These are phyloP conservation scores for Callorhinus ursinus DNA, from an alignment of 2,113 vertebrate species.

Conservation along the genomic window DNA sequence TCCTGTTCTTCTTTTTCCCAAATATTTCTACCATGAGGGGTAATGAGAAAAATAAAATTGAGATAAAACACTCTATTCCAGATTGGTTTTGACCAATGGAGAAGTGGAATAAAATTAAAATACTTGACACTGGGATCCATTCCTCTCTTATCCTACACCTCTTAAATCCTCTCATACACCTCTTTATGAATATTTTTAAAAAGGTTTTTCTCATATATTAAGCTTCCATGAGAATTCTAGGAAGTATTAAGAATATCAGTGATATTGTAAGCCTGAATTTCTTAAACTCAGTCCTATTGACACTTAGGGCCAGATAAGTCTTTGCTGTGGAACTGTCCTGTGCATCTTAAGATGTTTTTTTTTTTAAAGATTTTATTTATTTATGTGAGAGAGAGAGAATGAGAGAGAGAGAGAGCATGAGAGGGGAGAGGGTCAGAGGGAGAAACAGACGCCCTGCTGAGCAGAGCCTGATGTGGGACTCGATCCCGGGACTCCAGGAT, in stretches of 20 bases:
- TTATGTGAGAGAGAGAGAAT: no score
- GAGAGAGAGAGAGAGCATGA: no score
- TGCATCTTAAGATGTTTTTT: not conserved
- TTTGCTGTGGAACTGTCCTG: not conserved
- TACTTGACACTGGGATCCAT: not conserved
- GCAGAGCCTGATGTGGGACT: no score
- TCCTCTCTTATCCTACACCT: not conserved
- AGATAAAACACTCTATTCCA: not conserved
- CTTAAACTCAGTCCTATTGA: not conserved
- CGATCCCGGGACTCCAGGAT: no score
- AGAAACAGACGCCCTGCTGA: no score
- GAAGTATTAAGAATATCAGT: not conserved
- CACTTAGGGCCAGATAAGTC: not conserved
- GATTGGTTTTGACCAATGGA: not conserved
- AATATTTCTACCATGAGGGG: not conserved
- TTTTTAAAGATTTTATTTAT: no score
- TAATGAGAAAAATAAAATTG: not conserved
- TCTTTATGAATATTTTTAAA: not conserved
- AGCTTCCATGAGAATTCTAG: not conserved
- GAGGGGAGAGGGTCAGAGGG: no score
- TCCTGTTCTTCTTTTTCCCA: not conserved
- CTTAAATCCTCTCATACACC: not conserved
- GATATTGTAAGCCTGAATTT: not conserved
- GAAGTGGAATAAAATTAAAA: slow-evolving; percentile 4
- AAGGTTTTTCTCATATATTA: not conserved